Evolutionary conservation across 2,888 invertebrate species (phyloP), one percentile per base, ranked within the genome.

Genomic region (Acrobasis suavella): DNA sequence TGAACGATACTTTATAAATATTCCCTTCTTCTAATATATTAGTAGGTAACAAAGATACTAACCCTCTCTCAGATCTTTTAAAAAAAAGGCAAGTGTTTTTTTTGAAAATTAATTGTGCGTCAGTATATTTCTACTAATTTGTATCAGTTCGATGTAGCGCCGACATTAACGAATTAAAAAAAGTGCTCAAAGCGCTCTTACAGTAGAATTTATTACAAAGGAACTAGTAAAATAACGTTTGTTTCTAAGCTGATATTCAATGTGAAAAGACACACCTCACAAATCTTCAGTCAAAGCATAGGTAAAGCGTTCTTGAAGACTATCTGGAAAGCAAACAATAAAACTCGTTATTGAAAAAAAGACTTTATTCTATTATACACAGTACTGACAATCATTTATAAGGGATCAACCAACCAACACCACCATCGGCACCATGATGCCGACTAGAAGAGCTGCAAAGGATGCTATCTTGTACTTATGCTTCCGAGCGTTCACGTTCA

Each of bases 381-480:
- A 49, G 39, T 56, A 42, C 17, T 50, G 37, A 63, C 65, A 51
- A 51, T 9, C 5, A 55, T 14, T 22, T 14, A 56, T 22, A 46
- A 58, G n/a, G 60, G 55, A 61, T 86, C 69, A 89, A 77, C 82
- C 83, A 67, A 86, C 82, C 74, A 91, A 67, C 56, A 90, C 80
- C 64, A 77, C 84, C 38, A 89, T 69, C 0, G 91, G 91, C 1
- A 92, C 83, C 1, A 91, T 62, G 0, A 91, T 71, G 1, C 89
- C 86, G 1, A 89, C 82, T 1, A 82, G 66, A 0, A 89, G 77
- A 0, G 89, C 90, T 0, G 89, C 89, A 0, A 86, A 42, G 0
- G 91, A 90, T 0, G 83, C 89, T 6, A 92, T 85, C 65, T 89
- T 91, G 68, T 85, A 89, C 63, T 85, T 90, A 63, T 90, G 86